These are phyloP conservation scores for Drosophila fungiperda DNA, from an alignment of 2,888 invertebrate species.

Conservation along the genomic window DNA sequence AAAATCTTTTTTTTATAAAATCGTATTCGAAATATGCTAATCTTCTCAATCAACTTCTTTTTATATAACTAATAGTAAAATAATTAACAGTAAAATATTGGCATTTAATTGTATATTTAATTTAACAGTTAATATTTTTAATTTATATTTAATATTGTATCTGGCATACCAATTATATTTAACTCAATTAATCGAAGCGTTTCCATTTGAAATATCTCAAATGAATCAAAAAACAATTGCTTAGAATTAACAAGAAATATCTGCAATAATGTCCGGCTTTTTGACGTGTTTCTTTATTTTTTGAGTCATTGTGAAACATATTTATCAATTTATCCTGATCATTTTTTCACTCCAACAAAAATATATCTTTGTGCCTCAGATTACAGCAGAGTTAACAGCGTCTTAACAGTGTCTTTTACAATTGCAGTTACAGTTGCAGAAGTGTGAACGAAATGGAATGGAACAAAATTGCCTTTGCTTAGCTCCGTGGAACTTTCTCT, in stretches of 20 bases:
- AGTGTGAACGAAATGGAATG: slow-evolving; percentile 26
- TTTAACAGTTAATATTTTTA: background rate
- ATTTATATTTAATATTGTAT: background rate
- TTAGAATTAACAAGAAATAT: background rate
- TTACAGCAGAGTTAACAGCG: background rate
- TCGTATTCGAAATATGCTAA: background rate
- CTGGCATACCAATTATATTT: background rate
- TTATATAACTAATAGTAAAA: background rate
- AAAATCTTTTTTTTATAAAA: no score
- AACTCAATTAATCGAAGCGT: background rate
- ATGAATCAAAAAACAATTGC: background rate
- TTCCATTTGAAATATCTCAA: background rate
- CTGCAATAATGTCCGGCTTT: background rate
- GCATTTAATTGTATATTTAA: background rate
- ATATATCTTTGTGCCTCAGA: background rate
- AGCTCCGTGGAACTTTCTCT: slow-evolving; percentile 38
- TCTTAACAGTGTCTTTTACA: slow-evolving; percentile 30
- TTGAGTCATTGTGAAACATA: background rate
- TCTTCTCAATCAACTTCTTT: background rate
- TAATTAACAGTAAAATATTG: background rate
- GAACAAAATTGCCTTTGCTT: slow-evolving; percentile 15
- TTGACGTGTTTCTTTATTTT: background rate
- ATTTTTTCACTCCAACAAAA: background rate
- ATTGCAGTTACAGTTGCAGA: background rate
- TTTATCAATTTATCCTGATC: background rate